phyloP scores from a whole-genome alignment of 2,113 vertebrate genomes.

The Oncorhynchus clarkii region DNA sequence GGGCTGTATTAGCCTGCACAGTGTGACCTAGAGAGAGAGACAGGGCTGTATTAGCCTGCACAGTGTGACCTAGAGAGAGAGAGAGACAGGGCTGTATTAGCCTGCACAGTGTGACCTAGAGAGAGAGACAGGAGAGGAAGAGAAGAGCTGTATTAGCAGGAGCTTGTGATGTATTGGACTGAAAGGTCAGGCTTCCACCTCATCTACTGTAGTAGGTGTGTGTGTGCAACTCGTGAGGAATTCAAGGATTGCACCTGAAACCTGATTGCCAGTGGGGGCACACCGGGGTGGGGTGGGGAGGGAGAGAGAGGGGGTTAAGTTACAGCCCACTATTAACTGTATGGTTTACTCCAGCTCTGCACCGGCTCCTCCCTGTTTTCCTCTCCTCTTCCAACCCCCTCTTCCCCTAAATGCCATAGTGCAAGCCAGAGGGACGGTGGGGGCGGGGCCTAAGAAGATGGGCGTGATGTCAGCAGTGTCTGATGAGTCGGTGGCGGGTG shows the following conservation, averaged over 20 bases:
- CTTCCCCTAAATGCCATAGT: slow-evolving; percentile 40
- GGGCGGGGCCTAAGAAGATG: slow-evolving; percentile 74
- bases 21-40: not conserved
- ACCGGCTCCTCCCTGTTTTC: slow-evolving; percentile 12
- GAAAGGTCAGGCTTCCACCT: not conserved
- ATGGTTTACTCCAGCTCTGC: not conserved
- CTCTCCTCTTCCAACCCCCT: not conserved
- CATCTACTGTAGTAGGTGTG: not conserved
- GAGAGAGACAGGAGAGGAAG: not conserved
- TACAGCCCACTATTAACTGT: not conserved
- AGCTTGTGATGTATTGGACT: not conserved
- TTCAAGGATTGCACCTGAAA: slow-evolving; percentile 14
- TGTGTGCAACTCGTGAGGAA: not conserved
- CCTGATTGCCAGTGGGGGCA: slow-evolving; percentile 13
- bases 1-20: too few species aligned
- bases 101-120: not conserved
- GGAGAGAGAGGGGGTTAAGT: not conserved
- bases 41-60: too few species aligned
- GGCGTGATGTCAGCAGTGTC: slow-evolving; percentile 93
- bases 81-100: too few species aligned
- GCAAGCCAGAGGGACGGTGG: slow-evolving; percentile 57
- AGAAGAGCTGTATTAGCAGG: too few species aligned
- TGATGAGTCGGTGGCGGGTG: slow-evolving; percentile 93
- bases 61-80: too few species aligned
- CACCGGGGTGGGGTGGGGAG: not conserved